These are phyloP conservation scores for Yponomeuta sedellus DNA, from an alignment of 2,888 invertebrate genomes.

Conservation along the genomic window DNA sequence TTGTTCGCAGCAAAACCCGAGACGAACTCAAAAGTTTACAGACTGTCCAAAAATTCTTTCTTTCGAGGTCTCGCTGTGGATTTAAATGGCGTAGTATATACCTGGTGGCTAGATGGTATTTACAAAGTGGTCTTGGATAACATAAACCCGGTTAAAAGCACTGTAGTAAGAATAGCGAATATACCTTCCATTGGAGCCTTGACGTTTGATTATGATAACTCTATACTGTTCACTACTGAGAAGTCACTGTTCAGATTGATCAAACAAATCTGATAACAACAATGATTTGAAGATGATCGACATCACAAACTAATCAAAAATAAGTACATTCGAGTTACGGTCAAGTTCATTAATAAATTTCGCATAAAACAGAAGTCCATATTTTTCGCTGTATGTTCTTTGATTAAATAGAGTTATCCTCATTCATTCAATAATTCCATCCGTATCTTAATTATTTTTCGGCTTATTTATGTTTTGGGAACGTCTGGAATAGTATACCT, in stretches of 20 bases:
- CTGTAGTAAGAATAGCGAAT: conserved; percentile 40
- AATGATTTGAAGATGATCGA: background rate
- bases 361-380: no score
- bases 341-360: no score
- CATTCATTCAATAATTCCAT: no score
- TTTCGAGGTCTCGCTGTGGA: conserved; percentile 56
- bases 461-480: no score
- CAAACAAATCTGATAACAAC: conserved; percentile 5
- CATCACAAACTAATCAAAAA: no score
- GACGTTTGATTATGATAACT: conserved; percentile 56
- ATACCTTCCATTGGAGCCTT: conserved; percentile 47
- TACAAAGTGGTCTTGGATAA: conserved; percentile 47
- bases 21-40: conserved; percentile 35
- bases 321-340: no score
- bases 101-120: conserved; percentile 64
- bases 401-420: no score
- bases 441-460: no score
- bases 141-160: conserved; percentile 36
- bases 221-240: conserved; percentile 49
- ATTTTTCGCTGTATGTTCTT: background rate
- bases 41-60: conserved; percentile 49
- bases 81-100: conserved; percentile 46
- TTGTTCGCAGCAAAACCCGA: conserved; percentile 37
- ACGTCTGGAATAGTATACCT: no score
- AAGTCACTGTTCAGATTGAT: conserved; percentile 41